These are phyloP conservation scores for Pteronotus mesoamericanus DNA, from an alignment of 2,797 vertebrate species.

Conservation along the genomic window DNA sequence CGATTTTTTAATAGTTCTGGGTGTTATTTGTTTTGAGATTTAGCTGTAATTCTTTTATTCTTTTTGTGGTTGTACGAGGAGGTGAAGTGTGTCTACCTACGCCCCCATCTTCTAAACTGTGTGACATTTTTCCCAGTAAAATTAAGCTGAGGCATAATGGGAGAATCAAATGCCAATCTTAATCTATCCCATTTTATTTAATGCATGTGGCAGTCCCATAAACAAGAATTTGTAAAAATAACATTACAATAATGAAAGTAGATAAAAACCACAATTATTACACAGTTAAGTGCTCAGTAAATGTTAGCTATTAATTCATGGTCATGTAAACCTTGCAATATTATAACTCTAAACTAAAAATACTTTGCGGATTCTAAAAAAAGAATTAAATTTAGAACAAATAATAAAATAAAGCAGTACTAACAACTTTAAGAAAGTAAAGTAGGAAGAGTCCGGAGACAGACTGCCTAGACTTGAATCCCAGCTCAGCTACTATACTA, in stretches of 20 bases:
- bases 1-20: too few relatives aligned
- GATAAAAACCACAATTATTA: slow-evolving; percentile 5
- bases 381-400: slow-evolving; percentile 3
- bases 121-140: neutral
- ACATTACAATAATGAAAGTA: slow-evolving; percentile 19
- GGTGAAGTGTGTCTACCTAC: too few relatives aligned
- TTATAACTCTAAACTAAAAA: neutral
- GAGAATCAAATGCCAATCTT: neutral
- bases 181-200: neutral
- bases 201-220: neutral
- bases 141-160: neutral
- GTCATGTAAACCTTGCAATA: neutral
- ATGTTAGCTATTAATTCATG: neutral
- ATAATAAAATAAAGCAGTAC: neutral
- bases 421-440: neutral
- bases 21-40: too few relatives aligned
- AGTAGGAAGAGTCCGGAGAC: neutral
- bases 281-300: neutral
- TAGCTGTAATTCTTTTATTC: too few relatives aligned
- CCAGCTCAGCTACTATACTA: neutral
- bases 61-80: too few relatives aligned
- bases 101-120: neutral
- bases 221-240: slow-evolving; percentile 35
- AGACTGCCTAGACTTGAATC: neutral
- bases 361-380: neutral